Evolutionary conservation across 2,797 vertebrate genomes (phyloP).

Genomic region (Gadopsis marmoratus): DNA sequence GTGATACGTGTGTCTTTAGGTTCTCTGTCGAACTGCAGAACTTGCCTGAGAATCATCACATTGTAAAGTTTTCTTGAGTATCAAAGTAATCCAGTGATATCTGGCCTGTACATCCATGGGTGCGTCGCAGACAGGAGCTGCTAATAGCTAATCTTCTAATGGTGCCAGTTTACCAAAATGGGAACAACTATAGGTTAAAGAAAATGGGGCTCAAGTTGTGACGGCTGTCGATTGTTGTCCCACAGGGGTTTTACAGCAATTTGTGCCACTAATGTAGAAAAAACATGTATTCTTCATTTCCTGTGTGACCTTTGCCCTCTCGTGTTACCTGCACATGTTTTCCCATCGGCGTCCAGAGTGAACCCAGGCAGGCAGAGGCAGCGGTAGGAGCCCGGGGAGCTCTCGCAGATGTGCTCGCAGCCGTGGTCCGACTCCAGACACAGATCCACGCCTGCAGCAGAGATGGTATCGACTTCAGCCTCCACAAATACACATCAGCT

Average conservation of each 20-base stretch:
- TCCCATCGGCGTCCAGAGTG: constrained; percentile 89
- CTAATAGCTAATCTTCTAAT: not conserved
- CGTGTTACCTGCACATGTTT: constrained; percentile 88
- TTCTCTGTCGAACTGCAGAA: too few species aligned
- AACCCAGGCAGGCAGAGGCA: constrained; percentile 92
- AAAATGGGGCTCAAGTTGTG: not conserved
- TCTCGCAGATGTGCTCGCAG: constrained; percentile 94
- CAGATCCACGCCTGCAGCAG: constrained; percentile 86
- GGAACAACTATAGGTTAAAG: not conserved
- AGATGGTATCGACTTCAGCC: not conserved
- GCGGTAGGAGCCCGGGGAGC: constrained; percentile 86
- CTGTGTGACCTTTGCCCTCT: not conserved
- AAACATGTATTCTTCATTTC: not conserved
- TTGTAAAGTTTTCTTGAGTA: not conserved
- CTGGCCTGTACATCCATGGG: not conserved
- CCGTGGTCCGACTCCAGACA: constrained; percentile 89
- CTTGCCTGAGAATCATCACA: not conserved
- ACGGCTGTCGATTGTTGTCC: not conserved
- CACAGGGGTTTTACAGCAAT: not conserved
- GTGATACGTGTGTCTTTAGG: too few species aligned
- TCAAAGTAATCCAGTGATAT: not conserved
- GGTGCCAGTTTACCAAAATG: not conserved
- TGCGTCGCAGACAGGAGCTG: not conserved
- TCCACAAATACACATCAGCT: fast-evolving
- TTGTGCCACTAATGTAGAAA: not conserved